Evolutionary conservation across 2,113 vertebrate genomes (phyloP).

Genomic region (Indicator indicator): DNA sequence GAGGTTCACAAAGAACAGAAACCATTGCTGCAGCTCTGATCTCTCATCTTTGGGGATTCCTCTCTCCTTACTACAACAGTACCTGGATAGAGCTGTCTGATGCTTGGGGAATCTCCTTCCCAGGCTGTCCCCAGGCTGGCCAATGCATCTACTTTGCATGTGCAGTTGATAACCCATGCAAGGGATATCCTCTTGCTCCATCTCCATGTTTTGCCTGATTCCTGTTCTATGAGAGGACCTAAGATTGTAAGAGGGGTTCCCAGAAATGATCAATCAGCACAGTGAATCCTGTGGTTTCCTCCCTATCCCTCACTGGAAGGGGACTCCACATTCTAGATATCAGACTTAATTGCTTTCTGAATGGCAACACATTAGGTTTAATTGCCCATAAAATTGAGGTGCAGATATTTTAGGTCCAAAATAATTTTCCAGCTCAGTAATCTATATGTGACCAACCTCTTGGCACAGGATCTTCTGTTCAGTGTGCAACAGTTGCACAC

Average conservation of each 20-base stretch:
- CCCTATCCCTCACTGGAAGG: conserved; percentile 19
- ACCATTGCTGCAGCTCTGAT: not conserved
- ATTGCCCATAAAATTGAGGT: conserved; percentile 73
- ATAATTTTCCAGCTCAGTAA: conserved; percentile 72
- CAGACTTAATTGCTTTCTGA: conserved; percentile 65
- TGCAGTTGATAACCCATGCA: rapidly evolving
- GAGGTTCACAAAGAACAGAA: not conserved
- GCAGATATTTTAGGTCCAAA: conserved; percentile 62
- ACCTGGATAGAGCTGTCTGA: not conserved
- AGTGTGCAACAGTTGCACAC: not conserved
- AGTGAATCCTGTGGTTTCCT: not conserved
- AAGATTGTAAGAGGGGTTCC: not conserved
- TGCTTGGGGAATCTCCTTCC: not conserved
- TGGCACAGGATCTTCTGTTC: not conserved
- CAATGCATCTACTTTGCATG: rapidly evolving
- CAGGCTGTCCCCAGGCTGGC: rapidly evolving
- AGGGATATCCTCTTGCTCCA: not conserved
- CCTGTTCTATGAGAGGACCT: not conserved
- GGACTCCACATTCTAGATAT: conserved; percentile 31
- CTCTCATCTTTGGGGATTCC: not conserved
- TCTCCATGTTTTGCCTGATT: not conserved
- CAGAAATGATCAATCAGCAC: not conserved
- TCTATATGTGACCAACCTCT: conserved; percentile 55
- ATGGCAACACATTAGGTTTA: conserved; percentile 62
- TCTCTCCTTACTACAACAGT: not conserved